Percentiles rank a stretch among this genome's conserved stretches.
phyloP scores from a whole-genome alignment of 2,888 invertebrate genomes.

The Nomada ferruginata region DNA sequence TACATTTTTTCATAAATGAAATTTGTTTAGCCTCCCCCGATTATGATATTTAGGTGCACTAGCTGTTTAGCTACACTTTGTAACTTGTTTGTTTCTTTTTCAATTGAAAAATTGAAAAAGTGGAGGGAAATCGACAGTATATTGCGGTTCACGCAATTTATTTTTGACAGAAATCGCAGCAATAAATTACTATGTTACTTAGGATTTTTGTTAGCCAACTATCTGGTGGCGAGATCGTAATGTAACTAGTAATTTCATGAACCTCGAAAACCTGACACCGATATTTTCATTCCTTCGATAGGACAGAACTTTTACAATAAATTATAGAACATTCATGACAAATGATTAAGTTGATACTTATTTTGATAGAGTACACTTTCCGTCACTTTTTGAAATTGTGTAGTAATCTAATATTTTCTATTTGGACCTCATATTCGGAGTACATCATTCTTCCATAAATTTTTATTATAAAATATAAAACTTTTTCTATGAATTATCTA shows the following conservation, averaged over 20 bases:
- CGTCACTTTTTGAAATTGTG: background rate
- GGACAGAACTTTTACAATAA: background rate
- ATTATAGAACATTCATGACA: background rate
- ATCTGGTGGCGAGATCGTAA: background rate
- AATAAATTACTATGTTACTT: constrained; percentile 10
- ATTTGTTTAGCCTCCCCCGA: background rate
- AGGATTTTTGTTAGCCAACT: constrained; percentile 13
- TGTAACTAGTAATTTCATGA: constrained; percentile 7
- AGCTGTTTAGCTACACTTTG: background rate
- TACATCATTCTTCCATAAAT: too few relatives aligned
- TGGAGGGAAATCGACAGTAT: background rate
- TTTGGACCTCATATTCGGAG: too few relatives aligned
- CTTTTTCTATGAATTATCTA: background rate
- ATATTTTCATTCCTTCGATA: background rate
- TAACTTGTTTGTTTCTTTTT: background rate
- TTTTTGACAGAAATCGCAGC: background rate
- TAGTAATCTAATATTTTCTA: background rate
- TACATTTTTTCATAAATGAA: background rate
- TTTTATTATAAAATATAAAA: background rate
- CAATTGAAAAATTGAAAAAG: background rate
- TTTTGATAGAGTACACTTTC: background rate
- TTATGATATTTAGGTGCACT: background rate
- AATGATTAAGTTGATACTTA: background rate
- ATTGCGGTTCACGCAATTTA: background rate
- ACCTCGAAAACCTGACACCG: background rate